phyloP scores from a whole-genome alignment of 1,140 invertebrate genomes.

The Heliconius hewitsoni region DNA sequence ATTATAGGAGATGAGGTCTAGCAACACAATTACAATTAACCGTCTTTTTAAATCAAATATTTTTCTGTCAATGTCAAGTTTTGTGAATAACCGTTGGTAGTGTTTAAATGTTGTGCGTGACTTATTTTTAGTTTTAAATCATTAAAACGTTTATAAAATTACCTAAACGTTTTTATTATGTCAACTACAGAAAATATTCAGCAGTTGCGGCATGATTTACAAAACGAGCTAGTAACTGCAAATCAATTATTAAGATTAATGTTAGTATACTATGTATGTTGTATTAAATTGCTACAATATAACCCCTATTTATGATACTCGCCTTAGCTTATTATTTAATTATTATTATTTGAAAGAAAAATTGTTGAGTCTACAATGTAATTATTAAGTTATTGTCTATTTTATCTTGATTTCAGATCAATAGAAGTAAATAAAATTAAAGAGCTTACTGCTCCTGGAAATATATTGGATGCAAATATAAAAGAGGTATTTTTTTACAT shows the following conservation, averaged over 20 bases:
- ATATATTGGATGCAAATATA: constrained; percentile 61
- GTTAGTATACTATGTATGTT: constrained; percentile 47
- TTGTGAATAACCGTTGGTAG: not conserved
- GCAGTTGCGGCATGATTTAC: constrained; percentile 65
- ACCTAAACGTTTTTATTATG: constrained; percentile 38
- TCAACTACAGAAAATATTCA: constrained; percentile 49
- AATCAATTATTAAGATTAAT: constrained; percentile 62
- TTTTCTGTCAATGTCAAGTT: no score
- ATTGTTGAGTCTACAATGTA: no score
- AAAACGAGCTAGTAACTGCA: constrained; percentile 64
- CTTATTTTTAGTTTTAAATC: not conserved
- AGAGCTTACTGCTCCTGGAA: constrained; percentile 51
- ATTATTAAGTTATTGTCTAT: not conserved
- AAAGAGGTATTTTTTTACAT: constrained; percentile 49
- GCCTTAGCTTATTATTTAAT: no score
- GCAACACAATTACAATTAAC: no score
- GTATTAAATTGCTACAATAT: no score
- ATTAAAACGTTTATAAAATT: not conserved
- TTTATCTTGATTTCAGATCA: constrained; percentile 48
- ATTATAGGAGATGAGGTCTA: no score
- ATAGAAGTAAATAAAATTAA: constrained; percentile 62
- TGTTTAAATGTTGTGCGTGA: not conserved
- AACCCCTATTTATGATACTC: no score
- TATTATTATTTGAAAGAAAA: no score
- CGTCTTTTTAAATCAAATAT: no score